phyloP scores from a whole-genome alignment of 2,888 invertebrate species.

The Eupithecia abbreviata region DNA sequence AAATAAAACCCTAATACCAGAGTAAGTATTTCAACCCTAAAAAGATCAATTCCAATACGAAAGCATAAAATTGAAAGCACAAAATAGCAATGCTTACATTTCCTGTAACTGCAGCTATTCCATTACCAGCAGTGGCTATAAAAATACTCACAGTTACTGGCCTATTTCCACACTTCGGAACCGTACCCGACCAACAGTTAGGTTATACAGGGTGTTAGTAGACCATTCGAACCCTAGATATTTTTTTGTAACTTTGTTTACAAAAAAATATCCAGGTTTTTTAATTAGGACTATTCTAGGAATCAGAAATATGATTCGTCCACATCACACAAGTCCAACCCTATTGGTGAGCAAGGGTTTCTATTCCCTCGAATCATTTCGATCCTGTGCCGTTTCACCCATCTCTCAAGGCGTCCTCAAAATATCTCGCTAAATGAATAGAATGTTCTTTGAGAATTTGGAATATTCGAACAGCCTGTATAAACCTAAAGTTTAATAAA shows the following conservation, averaged over 20 bases:
- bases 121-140: slow-evolving; percentile 24
- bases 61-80: slow-evolving; percentile 24
- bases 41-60: slow-evolving; percentile 17
- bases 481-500: slow-evolving; percentile 29
- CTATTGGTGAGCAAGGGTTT: not conserved
- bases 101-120: slow-evolving; percentile 30
- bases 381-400: not conserved
- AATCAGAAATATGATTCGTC: not conserved
- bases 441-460: not conserved
- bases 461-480: slow-evolving; percentile 5
- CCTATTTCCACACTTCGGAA: slow-evolving; percentile 30
- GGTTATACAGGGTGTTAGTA: slow-evolving; percentile 5
- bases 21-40: slow-evolving; percentile 6
- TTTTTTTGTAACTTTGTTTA: no score
- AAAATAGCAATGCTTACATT: slow-evolving; percentile 20
- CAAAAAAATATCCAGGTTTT: no score
- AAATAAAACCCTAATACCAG: not conserved
- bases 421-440: not conserved
- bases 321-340: not conserved
- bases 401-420: not conserved
- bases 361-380: not conserved
- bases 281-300: not conserved
- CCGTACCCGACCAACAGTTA: slow-evolving; percentile 26
- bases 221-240: no score
- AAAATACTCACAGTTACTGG: slow-evolving; percentile 28